A percentile compares a stretch with the other conserved stretches of the same genome.
Conservation (phyloP, 2,797 vertebrate genomes). For the Syncerus caffer region DNA sequence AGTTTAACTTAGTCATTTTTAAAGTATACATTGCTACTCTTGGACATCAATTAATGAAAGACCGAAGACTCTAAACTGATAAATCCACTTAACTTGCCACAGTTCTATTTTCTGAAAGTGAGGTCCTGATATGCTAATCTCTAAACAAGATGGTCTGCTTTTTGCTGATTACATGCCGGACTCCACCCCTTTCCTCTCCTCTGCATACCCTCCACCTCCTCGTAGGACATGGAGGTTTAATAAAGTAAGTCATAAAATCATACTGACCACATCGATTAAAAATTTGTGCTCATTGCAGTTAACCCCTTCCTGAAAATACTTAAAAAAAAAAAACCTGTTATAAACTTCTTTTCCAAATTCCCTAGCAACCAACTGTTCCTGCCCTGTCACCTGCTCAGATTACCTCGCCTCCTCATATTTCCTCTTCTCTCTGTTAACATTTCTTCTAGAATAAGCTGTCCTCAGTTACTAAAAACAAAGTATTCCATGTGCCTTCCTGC, state of each 20-base stretch:
- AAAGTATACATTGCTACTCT: not conserved
- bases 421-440: not conserved
- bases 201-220: not conserved
- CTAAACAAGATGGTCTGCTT: not conserved
- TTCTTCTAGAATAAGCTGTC: not conserved
- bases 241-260: not conserved
- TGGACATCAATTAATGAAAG: not conserved
- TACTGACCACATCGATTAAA: not conserved
- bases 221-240: not conserved
- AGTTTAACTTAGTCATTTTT: not conserved
- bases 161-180: not conserved
- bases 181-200: not conserved
- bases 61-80: not conserved
- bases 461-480: not conserved
- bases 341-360: not conserved
- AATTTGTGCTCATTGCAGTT: not conserved
- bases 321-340: not conserved
- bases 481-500: not conserved
- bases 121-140: not conserved
- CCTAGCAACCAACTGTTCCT: not conserved
- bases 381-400: not conserved
- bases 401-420: not conserved
- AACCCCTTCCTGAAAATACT: not conserved
- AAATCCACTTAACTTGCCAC: not conserved
- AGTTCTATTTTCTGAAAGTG: not conserved